Evolutionary conservation across 2,888 invertebrate species (phyloP).

Genomic region (Cataglyphis cursor): DNA sequence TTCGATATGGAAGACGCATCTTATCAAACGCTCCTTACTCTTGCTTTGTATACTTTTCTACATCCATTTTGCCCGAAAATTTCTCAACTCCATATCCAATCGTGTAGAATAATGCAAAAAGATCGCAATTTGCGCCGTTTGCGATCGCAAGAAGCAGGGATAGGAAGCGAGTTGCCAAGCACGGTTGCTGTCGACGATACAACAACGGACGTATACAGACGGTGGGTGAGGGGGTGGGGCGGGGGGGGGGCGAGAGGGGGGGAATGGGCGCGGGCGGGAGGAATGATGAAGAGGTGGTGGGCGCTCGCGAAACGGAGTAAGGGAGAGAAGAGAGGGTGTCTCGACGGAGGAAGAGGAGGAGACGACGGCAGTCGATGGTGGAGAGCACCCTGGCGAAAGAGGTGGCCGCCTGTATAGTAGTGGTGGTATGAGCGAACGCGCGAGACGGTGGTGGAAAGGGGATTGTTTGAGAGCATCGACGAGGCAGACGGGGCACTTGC

Average conservation of each 20-base stretch:
- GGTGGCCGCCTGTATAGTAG: constrained; percentile 85
- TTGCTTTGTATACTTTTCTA: too few species aligned
- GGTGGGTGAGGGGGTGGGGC: not conserved
- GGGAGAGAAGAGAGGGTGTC: constrained; percentile 50
- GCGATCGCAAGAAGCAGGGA: constrained; percentile 45
- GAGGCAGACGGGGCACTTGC: constrained; percentile 78
- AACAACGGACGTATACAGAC: constrained; percentile 32
- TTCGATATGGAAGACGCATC: too few species aligned
- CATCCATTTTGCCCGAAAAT: not conserved
- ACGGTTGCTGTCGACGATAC: constrained; percentile 35
- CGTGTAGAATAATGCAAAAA: constrained; percentile 36
- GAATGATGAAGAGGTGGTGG: constrained; percentile 56
- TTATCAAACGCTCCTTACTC: not conserved
- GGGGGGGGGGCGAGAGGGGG: too few species aligned
- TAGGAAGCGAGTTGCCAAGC: constrained; percentile 34
- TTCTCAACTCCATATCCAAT: not conserved
- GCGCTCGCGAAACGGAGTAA: constrained; percentile 48
- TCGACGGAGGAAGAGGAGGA: constrained; percentile 83
- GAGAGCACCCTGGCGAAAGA: constrained; percentile 81
- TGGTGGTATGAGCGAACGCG: constrained; percentile 85
- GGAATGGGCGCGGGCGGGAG: not conserved
- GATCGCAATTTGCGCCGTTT: constrained; percentile 37
- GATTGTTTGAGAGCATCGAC: constrained; percentile 78
- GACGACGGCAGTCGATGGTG: constrained; percentile 78
- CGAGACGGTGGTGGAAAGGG: constrained; percentile 80